Conservation (phyloP, 1,140 invertebrate species). For the Phthorimaea operculella region DNA sequence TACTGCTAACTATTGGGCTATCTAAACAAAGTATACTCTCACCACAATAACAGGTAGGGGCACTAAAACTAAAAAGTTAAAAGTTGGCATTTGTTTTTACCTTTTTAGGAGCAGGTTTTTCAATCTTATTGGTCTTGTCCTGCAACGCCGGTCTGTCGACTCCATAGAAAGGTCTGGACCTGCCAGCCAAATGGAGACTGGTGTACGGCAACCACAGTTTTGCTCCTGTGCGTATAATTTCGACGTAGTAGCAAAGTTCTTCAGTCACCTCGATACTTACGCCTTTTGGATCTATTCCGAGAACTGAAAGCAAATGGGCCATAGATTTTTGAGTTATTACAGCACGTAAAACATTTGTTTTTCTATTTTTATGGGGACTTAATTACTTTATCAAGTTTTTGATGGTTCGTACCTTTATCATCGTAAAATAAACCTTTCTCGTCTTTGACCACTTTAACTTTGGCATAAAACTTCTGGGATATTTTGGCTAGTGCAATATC, state of each 20-base stretch:
- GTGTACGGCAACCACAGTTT: conserved; percentile 56
- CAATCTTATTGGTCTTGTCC: background rate
- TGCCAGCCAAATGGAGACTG: conserved; percentile 40
- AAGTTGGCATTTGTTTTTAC: conserved; percentile 15
- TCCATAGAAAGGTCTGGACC: conserved; percentile 56
- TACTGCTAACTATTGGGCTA: too few species aligned
- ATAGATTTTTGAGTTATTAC: too few species aligned
- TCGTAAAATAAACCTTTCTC: conserved; percentile 54
- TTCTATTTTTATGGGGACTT: too few species aligned
- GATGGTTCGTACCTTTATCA: conserved; percentile 38
- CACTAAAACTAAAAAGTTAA: background rate
- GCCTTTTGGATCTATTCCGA: conserved; percentile 43
- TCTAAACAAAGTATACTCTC: too few species aligned
- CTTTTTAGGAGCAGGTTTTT: conserved; percentile 26
- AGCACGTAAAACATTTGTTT: too few species aligned
- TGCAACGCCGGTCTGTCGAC: conserved; percentile 18
- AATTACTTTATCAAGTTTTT: too few species aligned
- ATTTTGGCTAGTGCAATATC: conserved; percentile 48
- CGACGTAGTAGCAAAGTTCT: conserved; percentile 53
- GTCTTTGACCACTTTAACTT: conserved; percentile 51
- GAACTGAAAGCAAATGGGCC: conserved; percentile 39
- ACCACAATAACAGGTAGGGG: too few species aligned
- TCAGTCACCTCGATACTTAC: conserved; percentile 30
- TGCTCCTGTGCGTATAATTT: conserved; percentile 35
- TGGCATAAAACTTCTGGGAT: conserved; percentile 45